phyloP scores from a whole-genome alignment of 1,140 invertebrate genomes.

The Microplitis demolitor region DNA sequence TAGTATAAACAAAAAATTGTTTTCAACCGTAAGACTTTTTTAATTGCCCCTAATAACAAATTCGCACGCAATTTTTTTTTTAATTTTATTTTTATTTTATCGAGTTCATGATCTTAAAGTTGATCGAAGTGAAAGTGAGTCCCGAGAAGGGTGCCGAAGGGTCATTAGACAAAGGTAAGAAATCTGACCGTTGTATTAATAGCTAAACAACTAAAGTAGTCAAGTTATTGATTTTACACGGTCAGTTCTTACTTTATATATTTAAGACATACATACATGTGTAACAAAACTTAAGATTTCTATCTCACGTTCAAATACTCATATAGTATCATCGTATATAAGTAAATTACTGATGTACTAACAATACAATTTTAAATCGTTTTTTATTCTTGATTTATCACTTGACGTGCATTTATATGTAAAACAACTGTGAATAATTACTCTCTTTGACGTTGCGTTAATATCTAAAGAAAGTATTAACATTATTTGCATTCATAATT shows the following conservation, averaged over 20 bases:
- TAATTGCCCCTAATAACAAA: no score
- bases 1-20: no score
- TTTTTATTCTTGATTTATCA: slow-evolving; percentile 1
- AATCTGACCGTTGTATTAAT: background rate
- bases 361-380: slow-evolving; percentile 11
- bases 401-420: slow-evolving; percentile 18
- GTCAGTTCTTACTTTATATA: background rate
- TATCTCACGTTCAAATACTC: slow-evolving; percentile 41
- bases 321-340: slow-evolving; percentile 35
- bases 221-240: slow-evolving; percentile 17
- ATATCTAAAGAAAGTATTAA: background rate
- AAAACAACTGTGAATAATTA: slow-evolving; percentile 2
- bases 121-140: slow-evolving; percentile 15
- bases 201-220: background rate
- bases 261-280: background rate
- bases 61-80: background rate
- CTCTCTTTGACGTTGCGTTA: background rate
- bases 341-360: no score
- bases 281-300: slow-evolving; percentile 20
- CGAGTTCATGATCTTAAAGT: background rate
- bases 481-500: slow-evolving; percentile 3
- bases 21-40: no score
- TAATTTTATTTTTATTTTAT: background rate
- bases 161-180: slow-evolving; percentile 12
- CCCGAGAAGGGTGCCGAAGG: slow-evolving; percentile 8